Evolutionary conservation across 2,888 invertebrate species (phyloP).

Genomic region (Panopea generosa): DNA sequence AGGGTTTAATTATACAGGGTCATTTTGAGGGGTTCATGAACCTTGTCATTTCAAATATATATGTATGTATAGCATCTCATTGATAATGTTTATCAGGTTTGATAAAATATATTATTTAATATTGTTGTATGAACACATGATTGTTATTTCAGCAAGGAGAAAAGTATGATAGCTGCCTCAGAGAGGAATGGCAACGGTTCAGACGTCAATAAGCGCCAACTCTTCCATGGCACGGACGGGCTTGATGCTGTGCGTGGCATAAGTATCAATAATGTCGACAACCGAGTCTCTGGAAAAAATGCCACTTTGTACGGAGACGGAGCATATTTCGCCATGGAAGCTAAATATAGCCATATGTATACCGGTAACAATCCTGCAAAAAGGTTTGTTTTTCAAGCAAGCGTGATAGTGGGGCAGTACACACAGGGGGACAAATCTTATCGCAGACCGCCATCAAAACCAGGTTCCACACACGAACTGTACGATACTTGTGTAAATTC

Average conservation of each 20-base stretch:
- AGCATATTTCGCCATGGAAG: constrained; percentile 68
- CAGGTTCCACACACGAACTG: constrained; percentile 51
- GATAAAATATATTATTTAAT: too few relatives aligned
- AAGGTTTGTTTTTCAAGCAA: constrained; percentile 71
- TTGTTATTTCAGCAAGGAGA: constrained; percentile 45
- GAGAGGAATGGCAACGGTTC: constrained; percentile 20
- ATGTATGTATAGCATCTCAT: too few relatives aligned
- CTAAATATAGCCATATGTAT: constrained; percentile 68
- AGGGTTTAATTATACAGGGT: too few relatives aligned
- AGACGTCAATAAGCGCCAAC: constrained; percentile 45
- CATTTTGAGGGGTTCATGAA: too few relatives aligned
- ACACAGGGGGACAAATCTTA: constrained; percentile 57
- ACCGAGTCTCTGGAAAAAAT: constrained; percentile 70
- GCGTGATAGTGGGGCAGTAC: constrained; percentile 74
- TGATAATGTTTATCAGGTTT: too few relatives aligned
- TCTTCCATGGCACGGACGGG: constrained; percentile 74
- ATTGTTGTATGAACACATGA: too few relatives aligned
- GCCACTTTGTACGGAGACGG: constrained; percentile 75
- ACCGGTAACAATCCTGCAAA: constrained; percentile 19
- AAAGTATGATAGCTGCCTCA: constrained; percentile 39
- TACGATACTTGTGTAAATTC: constrained; percentile 77
- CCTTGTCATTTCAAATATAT: too few relatives aligned
- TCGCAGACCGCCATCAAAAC: constrained; percentile 67
- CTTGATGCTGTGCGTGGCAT: constrained; percentile 67
- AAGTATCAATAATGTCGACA: constrained; percentile 73